Evolutionary conservation across 1,140 invertebrate species (phyloP), one percentile per base, ranked within the genome.

Genomic region (Hirudo medicinalis): DNA sequence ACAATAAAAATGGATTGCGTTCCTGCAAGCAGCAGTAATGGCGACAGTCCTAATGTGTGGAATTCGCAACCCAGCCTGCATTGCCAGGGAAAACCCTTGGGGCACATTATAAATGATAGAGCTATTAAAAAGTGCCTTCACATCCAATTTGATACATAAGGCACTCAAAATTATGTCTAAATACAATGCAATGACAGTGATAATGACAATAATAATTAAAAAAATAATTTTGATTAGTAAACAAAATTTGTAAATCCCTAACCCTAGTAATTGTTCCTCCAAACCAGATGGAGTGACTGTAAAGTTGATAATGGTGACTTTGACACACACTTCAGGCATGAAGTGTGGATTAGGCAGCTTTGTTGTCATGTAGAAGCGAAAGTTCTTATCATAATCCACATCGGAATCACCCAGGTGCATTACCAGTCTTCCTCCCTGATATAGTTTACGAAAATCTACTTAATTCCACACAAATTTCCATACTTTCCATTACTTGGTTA

Each of bases 201-300:
- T 36, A 6, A 36, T 6, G 32, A 36, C 6, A 36, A 36, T 36
- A 6, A 36, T 36, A 36, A 36, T 36, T 36, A 36, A 36, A 3
- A 2, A 36, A n/a, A n/a, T 36, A 36, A 36, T 36, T 49, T 49
- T 13, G 25, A 69, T 32, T 40, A 70, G 22, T 54, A 49, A 70
- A 55, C n/a, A 49, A 25, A 27, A 27, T 71, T 54, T 13, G 36
- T 54, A n/a, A 49, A 70, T 27, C 22, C 49, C 71, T 76, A 75
- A 82, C 80, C 80, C 77, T 0, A 94, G 82, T 63, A 94, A 81
- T 79, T 93, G 91, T 81, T 94, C 91, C 79, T 94, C 91, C 9
- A 94, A 82, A 0, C 91, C 91, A 36, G 77, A 76, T 72, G 78
- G 79, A 19, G 81, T 82, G 17, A 83, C 81, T 36, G 78, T 81